Percentiles rank a stretch among this genome's conserved stretches.
Evolutionary conservation across 2,888 invertebrate species (phyloP).

Genomic region (Pachymerium ferrugineum): DNA sequence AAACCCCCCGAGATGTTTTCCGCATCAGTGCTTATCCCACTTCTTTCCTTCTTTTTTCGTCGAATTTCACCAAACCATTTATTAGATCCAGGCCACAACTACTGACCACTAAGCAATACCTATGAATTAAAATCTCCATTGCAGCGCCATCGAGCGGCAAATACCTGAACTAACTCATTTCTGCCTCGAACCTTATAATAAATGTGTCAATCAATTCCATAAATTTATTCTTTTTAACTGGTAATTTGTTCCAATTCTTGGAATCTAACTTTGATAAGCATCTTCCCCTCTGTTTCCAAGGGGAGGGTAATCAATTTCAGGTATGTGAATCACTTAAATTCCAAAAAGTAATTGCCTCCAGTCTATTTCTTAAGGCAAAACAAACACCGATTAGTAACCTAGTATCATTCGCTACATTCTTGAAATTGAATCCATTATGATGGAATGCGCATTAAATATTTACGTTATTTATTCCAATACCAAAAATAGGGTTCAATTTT

Average conservation of each 20-base stretch:
- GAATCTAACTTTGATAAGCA: slow-evolving; percentile 3
- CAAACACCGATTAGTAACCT: neutral
- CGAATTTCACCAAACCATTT: neutral
- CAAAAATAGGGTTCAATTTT: too few relatives aligned
- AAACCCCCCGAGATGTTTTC: neutral
- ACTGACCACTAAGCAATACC: neutral
- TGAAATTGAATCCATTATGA: too few relatives aligned
- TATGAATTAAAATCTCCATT: neutral
- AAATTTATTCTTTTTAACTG: neutral
- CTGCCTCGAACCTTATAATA: too few relatives aligned
- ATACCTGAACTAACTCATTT: too few relatives aligned
- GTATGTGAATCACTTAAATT: slow-evolving; percentile 15
- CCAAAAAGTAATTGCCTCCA: neutral
- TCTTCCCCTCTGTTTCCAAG: neutral
- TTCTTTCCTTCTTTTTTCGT: neutral
- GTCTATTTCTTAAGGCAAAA: neutral
- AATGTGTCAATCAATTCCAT: neutral
- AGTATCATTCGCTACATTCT: too few relatives aligned
- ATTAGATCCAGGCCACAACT: neutral
- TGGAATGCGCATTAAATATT: too few relatives aligned
- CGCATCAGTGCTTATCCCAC: neutral
- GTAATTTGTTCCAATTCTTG: neutral
- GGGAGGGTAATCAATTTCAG: neutral
- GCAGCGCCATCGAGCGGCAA: neutral
- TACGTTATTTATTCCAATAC: too few relatives aligned